Percentiles rank a stretch among this genome's conserved stretches.
Evolutionary conservation across 2,113 vertebrate genomes (phyloP).

Genomic region (Prunella himalayana): DNA sequence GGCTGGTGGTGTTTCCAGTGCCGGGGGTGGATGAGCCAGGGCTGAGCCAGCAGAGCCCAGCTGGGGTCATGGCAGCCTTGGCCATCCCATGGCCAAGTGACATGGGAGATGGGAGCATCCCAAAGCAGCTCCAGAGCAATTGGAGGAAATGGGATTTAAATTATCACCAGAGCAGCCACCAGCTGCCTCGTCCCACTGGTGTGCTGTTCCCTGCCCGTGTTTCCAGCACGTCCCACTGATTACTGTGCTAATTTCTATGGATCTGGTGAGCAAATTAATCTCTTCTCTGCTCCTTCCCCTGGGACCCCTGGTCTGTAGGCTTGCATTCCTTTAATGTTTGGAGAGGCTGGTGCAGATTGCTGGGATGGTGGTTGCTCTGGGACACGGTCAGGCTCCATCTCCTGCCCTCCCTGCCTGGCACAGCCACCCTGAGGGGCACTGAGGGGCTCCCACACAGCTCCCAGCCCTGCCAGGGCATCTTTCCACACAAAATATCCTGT

Average conservation of each 20-base stretch:
- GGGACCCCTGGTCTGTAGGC: background rate
- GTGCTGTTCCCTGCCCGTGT: background rate
- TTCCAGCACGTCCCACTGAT: background rate
- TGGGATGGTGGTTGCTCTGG: background rate
- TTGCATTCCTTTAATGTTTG: background rate
- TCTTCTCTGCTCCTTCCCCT: background rate
- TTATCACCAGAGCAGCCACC: background rate
- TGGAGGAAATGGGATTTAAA: background rate
- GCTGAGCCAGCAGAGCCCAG: background rate
- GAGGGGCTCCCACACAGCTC: background rate
- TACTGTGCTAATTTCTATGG: background rate
- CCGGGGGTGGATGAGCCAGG: background rate
- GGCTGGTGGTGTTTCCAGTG: background rate
- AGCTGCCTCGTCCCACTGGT: background rate
- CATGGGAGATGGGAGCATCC: background rate
- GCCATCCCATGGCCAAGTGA: accelerated
- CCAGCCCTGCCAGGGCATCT: background rate
- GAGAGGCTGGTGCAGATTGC: background rate
- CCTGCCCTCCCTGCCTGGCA: background rate
- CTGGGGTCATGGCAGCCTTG: background rate
- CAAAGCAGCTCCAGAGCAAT: background rate
- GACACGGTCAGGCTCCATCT: accelerated
- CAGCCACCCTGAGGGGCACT: background rate
- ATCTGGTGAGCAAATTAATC: background rate
- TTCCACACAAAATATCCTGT: background rate